These are phyloP conservation scores for Strix aluco DNA, from an alignment of 2,113 vertebrate genomes.

Conservation along the genomic window DNA sequence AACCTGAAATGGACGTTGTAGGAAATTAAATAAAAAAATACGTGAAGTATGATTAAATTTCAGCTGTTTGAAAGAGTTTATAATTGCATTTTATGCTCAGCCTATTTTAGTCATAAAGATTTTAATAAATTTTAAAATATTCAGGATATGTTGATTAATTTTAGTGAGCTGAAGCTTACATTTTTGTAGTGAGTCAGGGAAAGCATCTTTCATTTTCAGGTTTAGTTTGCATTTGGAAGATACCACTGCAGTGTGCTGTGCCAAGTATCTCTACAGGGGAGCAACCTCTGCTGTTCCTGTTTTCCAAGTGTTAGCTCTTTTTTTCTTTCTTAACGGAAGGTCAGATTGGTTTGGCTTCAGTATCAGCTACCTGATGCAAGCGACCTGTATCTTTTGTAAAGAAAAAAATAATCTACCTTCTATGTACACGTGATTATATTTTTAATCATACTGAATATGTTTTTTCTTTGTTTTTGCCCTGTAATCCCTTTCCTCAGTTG, in stretches of 20 bases:
- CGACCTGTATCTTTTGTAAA: background rate
- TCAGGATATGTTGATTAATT: background rate
- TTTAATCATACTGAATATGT: too few species aligned
- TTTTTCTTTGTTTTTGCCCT: too few species aligned
- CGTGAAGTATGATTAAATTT: background rate
- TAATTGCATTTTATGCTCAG: background rate
- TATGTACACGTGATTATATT: too few species aligned
- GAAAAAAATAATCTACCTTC: too few species aligned
- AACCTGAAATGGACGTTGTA: background rate
- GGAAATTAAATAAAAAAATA: background rate
- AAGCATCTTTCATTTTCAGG: background rate
- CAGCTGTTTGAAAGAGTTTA: background rate
- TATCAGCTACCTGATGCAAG: background rate
- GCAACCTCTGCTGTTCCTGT: background rate
- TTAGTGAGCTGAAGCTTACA: background rate
- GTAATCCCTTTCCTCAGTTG: too few species aligned
- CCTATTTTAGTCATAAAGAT: background rate
- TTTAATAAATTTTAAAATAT: background rate
- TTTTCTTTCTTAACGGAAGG: background rate
- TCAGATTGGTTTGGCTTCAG: background rate
- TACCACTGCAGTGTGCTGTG: fast-evolving
- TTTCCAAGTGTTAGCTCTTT: background rate
- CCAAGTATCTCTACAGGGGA: background rate
- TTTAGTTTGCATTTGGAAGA: background rate
- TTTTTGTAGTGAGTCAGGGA: background rate